Base-by-base conservation (phyloP, 2,888 invertebrate species). In the Xylota sylvarum region DNA sequence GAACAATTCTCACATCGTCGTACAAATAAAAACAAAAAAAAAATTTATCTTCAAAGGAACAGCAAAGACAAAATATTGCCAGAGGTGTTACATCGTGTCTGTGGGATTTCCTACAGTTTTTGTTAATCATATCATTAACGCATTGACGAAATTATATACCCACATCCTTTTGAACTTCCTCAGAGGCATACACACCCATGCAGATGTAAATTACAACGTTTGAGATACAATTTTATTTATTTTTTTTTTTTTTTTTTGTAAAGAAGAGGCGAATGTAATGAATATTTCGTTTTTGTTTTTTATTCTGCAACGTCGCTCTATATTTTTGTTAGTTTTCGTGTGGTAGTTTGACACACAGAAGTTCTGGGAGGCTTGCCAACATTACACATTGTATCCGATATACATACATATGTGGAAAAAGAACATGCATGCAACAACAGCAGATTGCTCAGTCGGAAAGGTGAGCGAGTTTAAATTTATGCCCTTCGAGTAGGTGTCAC, bases 401-500 rank as follows among this genome's bases (percentile, higher is more conserved):
- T 14, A 30, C 9, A n/a, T 23, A 27, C 17, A n/a, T n/a, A n/a
- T n/a, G n/a, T n/a, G 37, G n/a, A n/a, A n/a, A 9, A 43, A 17
- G 60, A 48, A 48, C 64, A 35, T 17, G 14, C 27, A 27, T 17
- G 35, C 19, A 37, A 9, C 32, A 12, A 19, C 32, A 37, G 40
- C 37, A 12, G 56, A 46, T 60, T 58, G 32, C 14, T 72, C 72
- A 48, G 35, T 58, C 48, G 35, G 32, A 84, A 80, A 80, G 80
- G 80, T 80, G 80, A 84, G 79, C 55, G 17, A 72, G 72, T 83
- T 73, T 46, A 74, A 70, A 81, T 85, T 76, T 85, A 84, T 73
- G 67, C 60, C n/a, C 76, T 50, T 74, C 67, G 58, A 62, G 67
- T 81, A 60, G 72, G 74, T 81, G 81, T 69, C 74, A 69, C 62